Evolutionary conservation across 1,140 invertebrate genomes (phyloP).

Genomic region (Helicoverpa armigera): DNA sequence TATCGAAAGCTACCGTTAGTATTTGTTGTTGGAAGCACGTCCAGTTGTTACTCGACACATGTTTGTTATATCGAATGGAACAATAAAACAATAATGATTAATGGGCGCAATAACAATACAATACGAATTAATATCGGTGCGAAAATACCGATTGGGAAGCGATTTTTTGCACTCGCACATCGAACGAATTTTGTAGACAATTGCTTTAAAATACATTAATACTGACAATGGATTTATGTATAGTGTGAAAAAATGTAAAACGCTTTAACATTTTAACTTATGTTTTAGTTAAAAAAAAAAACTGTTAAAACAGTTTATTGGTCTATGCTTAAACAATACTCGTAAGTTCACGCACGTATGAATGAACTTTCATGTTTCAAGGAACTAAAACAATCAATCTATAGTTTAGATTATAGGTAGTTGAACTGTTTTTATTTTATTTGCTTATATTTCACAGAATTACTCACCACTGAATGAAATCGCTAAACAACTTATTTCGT

Average conservation of each 20-base stretch:
- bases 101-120: conserved; percentile 30
- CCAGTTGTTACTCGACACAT: conserved; percentile 27
- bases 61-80: conserved; percentile 17
- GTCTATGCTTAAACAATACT: too few species aligned
- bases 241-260: not conserved
- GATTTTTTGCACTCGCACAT: conserved; percentile 8
- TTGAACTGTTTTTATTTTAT: not conserved
- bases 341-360: too few species aligned
- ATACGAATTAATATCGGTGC: conserved; percentile 41
- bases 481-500: not conserved
- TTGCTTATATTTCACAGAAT: not conserved
- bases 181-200: conserved; percentile 21
- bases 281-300: too few species aligned
- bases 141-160: conserved; percentile 1
- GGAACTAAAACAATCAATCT: too few species aligned
- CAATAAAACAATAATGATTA: conserved; percentile 49
- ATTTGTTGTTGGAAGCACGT: conserved; percentile 35
- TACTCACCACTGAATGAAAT: not conserved
- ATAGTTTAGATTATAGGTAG: not conserved
- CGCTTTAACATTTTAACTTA: too few species aligned
- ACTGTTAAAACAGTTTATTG: too few species aligned
- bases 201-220: conserved; percentile 13
- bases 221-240: not conserved
- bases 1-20: conserved; percentile 5
- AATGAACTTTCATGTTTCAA: too few species aligned